Evolutionary conservation across 1,140 invertebrate species (phyloP), one percentile per base, ranked within the genome.

Genomic region (Trichonephila clavata): DNA sequence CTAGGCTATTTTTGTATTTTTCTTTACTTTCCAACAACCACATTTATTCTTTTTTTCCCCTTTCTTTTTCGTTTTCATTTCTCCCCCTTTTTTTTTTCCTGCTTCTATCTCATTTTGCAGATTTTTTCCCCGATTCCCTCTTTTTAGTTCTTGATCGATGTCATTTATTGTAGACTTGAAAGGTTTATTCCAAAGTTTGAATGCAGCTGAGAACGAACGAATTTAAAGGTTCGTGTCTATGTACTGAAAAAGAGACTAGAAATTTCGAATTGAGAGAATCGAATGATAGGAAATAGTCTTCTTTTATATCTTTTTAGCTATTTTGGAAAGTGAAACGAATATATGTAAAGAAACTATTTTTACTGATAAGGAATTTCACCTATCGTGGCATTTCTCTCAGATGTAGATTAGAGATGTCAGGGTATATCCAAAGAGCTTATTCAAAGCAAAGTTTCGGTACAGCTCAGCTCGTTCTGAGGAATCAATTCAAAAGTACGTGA

Each of bases 121-220:
- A 50, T 59, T 59, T 87, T 87, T 63, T 59, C 63, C 18, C 24
- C 32, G 71, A 84, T 57, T 84, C 50, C 43, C 63, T 71, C n/a
- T 87, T 32, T 90, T 71, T 32, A 59, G 39, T 90, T 50, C 43
- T 50, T 90, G 63, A 90, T 90, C 68, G 87, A 90, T 90, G 87
- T 57, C 63, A 77, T 71, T 90, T 90, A 90, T 90, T 90, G 68
- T 77, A 77, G 68, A 50, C 39, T 43, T 90, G 68, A 90, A 90
- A 90, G 57, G 32, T 90, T 50, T 90, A 71, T 90, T 90, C 77
- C 65, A 61, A 65, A 87, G 24, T 65, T 87, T 87, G 86, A 87
- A 87, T 87, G 86, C 32, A 27, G 71, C 71, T 20, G 71, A 77
- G 71, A 77, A 77, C 32, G 71, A 39, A 39, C 14, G 71, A 77